phyloP scores from a whole-genome alignment of 1,140 invertebrate species.

The Stegodyphus dumicola region DNA sequence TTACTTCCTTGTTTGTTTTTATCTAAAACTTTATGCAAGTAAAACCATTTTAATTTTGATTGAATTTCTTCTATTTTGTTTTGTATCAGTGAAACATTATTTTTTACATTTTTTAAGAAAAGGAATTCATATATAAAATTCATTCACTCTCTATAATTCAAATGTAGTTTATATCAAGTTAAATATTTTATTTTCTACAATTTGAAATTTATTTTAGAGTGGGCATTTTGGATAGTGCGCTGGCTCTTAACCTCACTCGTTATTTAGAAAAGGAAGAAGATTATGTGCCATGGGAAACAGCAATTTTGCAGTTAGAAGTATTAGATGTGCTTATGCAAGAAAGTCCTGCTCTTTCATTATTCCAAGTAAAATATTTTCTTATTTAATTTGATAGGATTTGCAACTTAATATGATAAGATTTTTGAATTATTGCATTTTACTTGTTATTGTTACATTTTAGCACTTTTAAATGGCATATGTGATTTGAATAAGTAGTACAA shows the following conservation, averaged over 20 bases:
- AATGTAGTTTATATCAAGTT: neutral
- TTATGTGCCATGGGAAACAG: constrained; percentile 81
- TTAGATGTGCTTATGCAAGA: constrained; percentile 78
- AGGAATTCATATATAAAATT: neutral
- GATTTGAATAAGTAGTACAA: no score
- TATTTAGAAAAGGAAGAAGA: constrained; percentile 80
- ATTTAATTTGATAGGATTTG: no score
- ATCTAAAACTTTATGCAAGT: neutral
- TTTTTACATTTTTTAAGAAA: neutral
- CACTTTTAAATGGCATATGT: no score
- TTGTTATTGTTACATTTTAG: no score
- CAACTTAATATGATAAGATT: no score
- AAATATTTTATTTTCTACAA: neutral
- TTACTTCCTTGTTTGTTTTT: neutral
- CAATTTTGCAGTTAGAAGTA: constrained; percentile 76
- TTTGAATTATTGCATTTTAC: no score
- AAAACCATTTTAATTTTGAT: neutral
- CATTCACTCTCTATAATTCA: neutral
- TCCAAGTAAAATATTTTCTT: constrained; percentile 62
- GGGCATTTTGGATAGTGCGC: constrained; percentile 76
- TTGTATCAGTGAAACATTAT: neutral
- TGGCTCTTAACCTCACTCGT: constrained; percentile 77
- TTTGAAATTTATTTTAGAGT: constrained; percentile 72
- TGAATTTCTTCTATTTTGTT: neutral
- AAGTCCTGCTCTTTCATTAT: constrained; percentile 70